Percentiles rank a stretch among this genome's conserved stretches.
Conservation (phyloP, 2,888 invertebrate genomes). For the Galerucella pusilla region DNA sequence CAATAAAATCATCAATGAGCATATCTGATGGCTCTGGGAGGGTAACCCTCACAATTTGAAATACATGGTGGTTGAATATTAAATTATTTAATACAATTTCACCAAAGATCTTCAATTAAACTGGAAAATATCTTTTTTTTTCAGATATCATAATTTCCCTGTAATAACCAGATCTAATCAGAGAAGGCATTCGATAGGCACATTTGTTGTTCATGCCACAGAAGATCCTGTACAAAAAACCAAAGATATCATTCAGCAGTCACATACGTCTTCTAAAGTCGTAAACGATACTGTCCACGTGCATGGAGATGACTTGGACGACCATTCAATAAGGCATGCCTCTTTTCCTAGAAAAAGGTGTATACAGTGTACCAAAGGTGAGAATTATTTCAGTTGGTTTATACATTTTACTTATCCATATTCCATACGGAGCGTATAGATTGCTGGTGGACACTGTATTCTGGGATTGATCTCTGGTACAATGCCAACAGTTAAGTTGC, state of each 20-base stretch:
- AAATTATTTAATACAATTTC: too few relatives aligned
- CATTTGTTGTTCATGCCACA: constrained; percentile 65
- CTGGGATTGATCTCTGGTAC: too few relatives aligned
- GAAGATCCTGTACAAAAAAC: constrained; percentile 57
- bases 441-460: too few relatives aligned
- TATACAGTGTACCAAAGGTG: constrained; percentile 60
- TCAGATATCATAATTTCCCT: constrained; percentile 68
- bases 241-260: background rate
- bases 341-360: constrained; percentile 63
- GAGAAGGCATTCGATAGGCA: constrained; percentile 76
- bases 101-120: too few relatives aligned
- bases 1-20: too few relatives aligned
- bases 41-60: too few relatives aligned
- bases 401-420: too few relatives aligned
- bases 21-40: too few relatives aligned
- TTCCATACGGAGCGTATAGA: too few relatives aligned
- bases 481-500: too few relatives aligned
- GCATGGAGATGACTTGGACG: constrained; percentile 55
- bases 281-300: constrained; percentile 54
- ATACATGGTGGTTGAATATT: too few relatives aligned
- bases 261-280: constrained; percentile 48
- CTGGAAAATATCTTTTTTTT: constrained; percentile 5
- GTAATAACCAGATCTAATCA: constrained; percentile 64
- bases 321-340: constrained; percentile 62
- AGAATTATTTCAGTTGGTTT: constrained; percentile 43